phyloP scores from a whole-genome alignment of 2,113 vertebrate genomes.

The Panthera leo region DNA sequence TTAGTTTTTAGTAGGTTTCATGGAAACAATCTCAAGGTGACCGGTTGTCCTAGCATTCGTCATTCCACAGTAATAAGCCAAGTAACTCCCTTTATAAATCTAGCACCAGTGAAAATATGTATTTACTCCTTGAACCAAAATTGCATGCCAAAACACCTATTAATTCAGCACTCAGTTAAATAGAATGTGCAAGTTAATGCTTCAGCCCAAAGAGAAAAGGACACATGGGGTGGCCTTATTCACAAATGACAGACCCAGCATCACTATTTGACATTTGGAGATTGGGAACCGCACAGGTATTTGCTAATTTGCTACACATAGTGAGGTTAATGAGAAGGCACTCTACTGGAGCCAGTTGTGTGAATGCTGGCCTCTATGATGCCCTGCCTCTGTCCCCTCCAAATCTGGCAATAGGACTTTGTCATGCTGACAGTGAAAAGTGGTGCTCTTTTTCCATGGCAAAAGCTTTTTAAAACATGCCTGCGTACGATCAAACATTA shows the following conservation, averaged over 20 bases:
- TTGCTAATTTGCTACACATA: background rate
- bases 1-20: background rate
- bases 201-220: background rate
- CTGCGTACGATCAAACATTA: background rate
- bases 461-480: slow-evolving; percentile 16
- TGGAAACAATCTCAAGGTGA: background rate
- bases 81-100: slow-evolving; percentile 55
- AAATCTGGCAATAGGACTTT: background rate
- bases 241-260: background rate
- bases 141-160: background rate
- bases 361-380: background rate
- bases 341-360: background rate
- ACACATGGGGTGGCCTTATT: background rate
- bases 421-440: background rate
- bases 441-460: background rate
- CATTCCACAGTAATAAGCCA: background rate
- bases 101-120: background rate
- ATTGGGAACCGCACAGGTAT: background rate
- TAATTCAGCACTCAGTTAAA: background rate
- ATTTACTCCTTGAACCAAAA: background rate
- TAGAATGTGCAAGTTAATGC: background rate
- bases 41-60: background rate
- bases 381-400: background rate
- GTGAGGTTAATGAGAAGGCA: background rate
- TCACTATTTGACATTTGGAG: background rate